These are phyloP conservation scores for Paradisaea rubra DNA, from an alignment of 2,113 vertebrate species.

Conservation along the genomic window DNA sequence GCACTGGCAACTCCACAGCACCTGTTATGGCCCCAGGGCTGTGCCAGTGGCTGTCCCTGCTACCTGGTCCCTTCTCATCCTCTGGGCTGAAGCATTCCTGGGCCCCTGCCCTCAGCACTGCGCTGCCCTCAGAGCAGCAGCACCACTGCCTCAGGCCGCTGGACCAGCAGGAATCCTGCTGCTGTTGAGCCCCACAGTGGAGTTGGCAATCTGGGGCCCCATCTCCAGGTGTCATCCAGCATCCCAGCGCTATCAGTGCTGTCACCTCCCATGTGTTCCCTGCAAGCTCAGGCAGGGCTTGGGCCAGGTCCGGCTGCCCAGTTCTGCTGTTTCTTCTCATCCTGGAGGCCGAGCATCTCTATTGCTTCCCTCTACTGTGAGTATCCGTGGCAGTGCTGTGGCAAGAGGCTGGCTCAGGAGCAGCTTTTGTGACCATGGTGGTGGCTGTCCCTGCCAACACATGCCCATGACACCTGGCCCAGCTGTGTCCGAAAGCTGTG, in stretches of 20 bases:
- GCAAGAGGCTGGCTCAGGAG: background rate
- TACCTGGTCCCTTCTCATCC: background rate
- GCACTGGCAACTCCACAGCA: background rate
- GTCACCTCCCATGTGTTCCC: background rate
- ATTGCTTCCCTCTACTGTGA: rapidly evolving
- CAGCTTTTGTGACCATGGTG: rapidly evolving
- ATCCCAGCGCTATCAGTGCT: rapidly evolving
- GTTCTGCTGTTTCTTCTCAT: background rate
- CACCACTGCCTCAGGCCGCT: background rate
- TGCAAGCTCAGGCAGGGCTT: background rate
- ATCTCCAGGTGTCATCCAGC: background rate
- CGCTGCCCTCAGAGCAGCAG: rapidly evolving
- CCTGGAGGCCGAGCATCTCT: background rate
- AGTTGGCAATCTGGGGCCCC: background rate
- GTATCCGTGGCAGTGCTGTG: rapidly evolving
- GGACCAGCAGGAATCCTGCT: background rate
- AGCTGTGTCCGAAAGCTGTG: rapidly evolving
- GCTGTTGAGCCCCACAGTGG: rapidly evolving
- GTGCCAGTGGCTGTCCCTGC: background rate
- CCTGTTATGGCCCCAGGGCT: background rate
- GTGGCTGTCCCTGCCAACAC: background rate
- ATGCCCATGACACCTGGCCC: background rate
- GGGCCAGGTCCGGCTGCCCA: rapidly evolving
- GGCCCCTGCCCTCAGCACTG: background rate
- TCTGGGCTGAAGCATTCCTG: background rate